Base-by-base conservation (phyloP, 2,797 vertebrate species). In the Rachycentron canadum region DNA sequence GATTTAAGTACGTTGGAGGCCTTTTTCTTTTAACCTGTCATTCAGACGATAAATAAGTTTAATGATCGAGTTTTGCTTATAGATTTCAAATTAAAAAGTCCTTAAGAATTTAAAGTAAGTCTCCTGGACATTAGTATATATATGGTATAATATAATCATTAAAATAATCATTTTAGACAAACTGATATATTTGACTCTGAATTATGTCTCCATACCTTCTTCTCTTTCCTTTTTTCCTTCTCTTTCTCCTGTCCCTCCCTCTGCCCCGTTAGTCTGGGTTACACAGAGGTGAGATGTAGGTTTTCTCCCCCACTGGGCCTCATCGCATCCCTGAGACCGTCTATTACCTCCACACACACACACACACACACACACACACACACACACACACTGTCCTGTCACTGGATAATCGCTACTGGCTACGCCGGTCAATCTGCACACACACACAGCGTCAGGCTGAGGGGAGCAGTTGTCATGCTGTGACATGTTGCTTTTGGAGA, bases 221-320 rank as follows among this genome's bases (percentile, higher is more conserved):
- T 53, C 32, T 62, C 26, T 53, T 40, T 63, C 38, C 56, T 56
- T 32, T 12, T 2, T 9, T 43, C 47, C 38, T 26, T 43, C 45
- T 5, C 26, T 17, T 75, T 47, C 64, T 58, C 16, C 43, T 23
- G 59, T 76, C 62, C 70, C 73, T 78, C 72, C 61, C 40, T 13
- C 64, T 36, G 68, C 75, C 86, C 78, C 68, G 52, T 85, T 82
- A 83, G 81, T 83, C 83, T 78, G 82, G 88, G 86, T 91, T 84
- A 86, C 21, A 11, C 74, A 82, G 89, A 89, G 90, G 91, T 93
- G 90, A 92, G 86, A 72, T 84, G 85, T 88, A 91, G 90, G 86
- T 88, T 68, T 82, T 45, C 68, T 83, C 85, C 86, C 84, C 84
- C 84, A 70, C 74, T 66, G 81, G 86, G 82, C 81, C 88, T 82